Conservation (phyloP, 1,140 invertebrate species). For the Stegodyphus mimosarum region DNA sequence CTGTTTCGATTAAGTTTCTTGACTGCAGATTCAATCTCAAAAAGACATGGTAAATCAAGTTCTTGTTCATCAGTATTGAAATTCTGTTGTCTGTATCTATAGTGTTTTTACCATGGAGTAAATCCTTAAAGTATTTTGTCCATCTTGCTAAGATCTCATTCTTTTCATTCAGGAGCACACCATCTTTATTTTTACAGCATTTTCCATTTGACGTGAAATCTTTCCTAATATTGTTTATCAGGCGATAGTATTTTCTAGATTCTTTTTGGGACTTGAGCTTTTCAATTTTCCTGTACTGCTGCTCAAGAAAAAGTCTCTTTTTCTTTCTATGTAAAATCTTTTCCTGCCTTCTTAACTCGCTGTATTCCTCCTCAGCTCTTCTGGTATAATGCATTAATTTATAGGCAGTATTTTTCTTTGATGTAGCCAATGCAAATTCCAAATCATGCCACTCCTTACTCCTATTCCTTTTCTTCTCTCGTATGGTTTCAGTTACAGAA, state of each 20-base stretch:
- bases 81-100: background rate
- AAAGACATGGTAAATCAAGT: no score
- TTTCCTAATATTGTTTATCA: conserved; percentile 19
- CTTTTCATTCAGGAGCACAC: background rate
- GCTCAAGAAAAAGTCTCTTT: conserved; percentile 3
- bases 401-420: conserved; percentile 22
- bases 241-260: conserved; percentile 24
- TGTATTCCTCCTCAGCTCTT: background rate
- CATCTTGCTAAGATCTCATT: background rate
- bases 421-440: background rate
- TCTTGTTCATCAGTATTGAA: no score
- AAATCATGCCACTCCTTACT: conserved; percentile 9
- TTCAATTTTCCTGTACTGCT: conserved; percentile 14
- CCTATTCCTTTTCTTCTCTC: background rate
- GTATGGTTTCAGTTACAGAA: conserved; percentile 11
- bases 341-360: background rate
- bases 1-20: no score
- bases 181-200: background rate
- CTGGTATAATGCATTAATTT: conserved; percentile 1
- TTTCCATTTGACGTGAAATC: background rate
- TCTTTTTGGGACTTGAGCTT: conserved; percentile 15
- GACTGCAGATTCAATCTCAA: no score
- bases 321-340: background rate
- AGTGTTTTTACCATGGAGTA: background rate
- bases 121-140: background rate